These are phyloP conservation scores for Thunnus maccoyii DNA, from an alignment of 2,113 vertebrate species.

Conservation along the genomic window DNA sequence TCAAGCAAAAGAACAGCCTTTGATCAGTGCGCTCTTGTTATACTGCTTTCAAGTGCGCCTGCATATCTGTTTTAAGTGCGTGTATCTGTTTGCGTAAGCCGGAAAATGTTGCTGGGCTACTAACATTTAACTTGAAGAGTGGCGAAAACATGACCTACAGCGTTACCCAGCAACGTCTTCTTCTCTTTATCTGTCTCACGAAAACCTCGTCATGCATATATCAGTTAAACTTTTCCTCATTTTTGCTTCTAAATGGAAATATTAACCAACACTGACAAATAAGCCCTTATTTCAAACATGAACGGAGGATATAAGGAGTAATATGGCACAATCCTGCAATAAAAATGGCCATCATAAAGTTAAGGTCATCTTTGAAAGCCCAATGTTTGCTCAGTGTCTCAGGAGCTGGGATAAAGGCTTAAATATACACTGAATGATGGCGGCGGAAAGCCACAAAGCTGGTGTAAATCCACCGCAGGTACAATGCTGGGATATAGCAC, in stretches of 20 bases:
- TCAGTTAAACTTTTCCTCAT: too few relatives aligned
- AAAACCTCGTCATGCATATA: too few relatives aligned
- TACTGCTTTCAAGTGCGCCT: slow-evolving; percentile 11
- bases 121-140: slow-evolving; percentile 12
- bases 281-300: neutral
- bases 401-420: slow-evolving; percentile 13
- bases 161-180: neutral
- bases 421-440: slow-evolving; percentile 18
- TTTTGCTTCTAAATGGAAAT: neutral
- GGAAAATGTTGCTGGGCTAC: slow-evolving; percentile 1
- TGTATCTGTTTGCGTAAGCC: neutral
- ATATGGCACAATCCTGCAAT: neutral
- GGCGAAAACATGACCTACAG: slow-evolving; percentile 3
- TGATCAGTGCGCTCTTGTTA: slow-evolving; percentile 46
- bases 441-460: neutral
- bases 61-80: neutral
- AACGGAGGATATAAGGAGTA: neutral
- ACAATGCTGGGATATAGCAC: slow-evolving; percentile 17
- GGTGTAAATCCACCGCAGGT: slow-evolving; percentile 23
- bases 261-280: slow-evolving; percentile 6
- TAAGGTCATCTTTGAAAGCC: neutral
- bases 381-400: slow-evolving; percentile 23
- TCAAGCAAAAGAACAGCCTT: slow-evolving; percentile 44
- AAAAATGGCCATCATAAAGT: neutral
- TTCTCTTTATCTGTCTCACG: neutral